Evolutionary conservation across 2,797 vertebrate genomes (phyloP).

Genomic region (Microhierax caerulescens): DNA sequence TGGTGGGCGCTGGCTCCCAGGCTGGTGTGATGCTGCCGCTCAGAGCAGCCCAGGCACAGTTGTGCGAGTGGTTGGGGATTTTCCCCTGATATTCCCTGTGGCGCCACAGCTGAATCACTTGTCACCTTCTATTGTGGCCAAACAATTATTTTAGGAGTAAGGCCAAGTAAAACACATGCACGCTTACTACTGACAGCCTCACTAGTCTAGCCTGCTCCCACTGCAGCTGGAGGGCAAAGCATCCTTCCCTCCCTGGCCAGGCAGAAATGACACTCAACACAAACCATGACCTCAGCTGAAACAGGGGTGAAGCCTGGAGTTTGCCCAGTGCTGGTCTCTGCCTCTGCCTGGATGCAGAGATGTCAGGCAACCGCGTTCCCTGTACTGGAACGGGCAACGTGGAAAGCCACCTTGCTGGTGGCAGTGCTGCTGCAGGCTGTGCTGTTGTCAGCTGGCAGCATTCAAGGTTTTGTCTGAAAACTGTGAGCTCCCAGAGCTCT

Average conservation of each 20-base stretch:
- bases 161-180: slow-evolving; percentile 16
- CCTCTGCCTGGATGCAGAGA: not conserved
- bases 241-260: not conserved
- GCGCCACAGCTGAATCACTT: not conserved
- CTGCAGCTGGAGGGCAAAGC: not conserved
- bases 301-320: not conserved
- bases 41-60: not conserved
- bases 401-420: not conserved
- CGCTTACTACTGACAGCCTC: not conserved
- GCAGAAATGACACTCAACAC: not conserved
- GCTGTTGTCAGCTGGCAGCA: not conserved
- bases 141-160: slow-evolving; percentile 35
- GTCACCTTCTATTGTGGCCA: slow-evolving; percentile 39
- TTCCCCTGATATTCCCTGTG: not conserved
- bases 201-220: not conserved
- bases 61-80: not conserved
- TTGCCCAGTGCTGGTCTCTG: not conserved
- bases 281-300: not conserved
- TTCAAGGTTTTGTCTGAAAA: not conserved
- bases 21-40: not conserved
- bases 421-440: not conserved
- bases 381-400: accelerated
- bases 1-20: not conserved
- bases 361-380: accelerated
- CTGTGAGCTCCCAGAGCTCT: not conserved